Base-by-base conservation (phyloP, 2,113 vertebrate genomes). In the Phalacrocorax brasilianus region DNA sequence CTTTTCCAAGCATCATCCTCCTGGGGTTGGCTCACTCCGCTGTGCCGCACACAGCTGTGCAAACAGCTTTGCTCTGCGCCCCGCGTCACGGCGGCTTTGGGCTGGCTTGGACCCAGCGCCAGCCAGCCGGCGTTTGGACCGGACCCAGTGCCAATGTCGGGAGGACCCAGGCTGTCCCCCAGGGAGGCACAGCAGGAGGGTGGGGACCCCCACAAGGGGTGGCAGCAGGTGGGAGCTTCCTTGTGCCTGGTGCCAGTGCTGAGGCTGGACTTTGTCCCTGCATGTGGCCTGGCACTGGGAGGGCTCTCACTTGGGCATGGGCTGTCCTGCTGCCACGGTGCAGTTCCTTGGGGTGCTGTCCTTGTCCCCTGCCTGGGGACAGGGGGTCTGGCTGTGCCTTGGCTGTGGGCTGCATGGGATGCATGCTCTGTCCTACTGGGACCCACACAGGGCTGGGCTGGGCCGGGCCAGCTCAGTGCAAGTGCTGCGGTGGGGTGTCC, bases 221-320 rank as follows among this genome's bases (percentile, higher is more conserved):
- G 50, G 44, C 63, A 88, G 71, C 28, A 32, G 38, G 28, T 5
- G 24, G 49, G n/a, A 68, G 10, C 1, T 8, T 70, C 18, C 26
- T 24, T 1, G 0, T 6, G 44, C 26, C 42, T 0, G 0, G 49
- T 40, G 68, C 50, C 0, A 0, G 8, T 63, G 59, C 49, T 8
- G 59, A 84, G 55, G 77, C 32, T 81, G 84, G 47, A 84, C 80
- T 87, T 92, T 66, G 84, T 70, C 68, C 72, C 7, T 14, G 32
- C 73, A 62, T 5, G 3, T 66, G 59, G 75, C 58, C 40, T 1
- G 23, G 40, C 0, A 1, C 65, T 38, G 50, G 50, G 32, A 65
- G 14, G 58, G 58, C n/a, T 83, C 68, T 50, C 33, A 3, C 24
- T 45, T 3, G 5, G 55, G 62, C 40, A 59, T 2, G 8, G 78